Base-by-base conservation (phyloP, 2,888 invertebrate species). In the Cepaea hortensis region DNA sequence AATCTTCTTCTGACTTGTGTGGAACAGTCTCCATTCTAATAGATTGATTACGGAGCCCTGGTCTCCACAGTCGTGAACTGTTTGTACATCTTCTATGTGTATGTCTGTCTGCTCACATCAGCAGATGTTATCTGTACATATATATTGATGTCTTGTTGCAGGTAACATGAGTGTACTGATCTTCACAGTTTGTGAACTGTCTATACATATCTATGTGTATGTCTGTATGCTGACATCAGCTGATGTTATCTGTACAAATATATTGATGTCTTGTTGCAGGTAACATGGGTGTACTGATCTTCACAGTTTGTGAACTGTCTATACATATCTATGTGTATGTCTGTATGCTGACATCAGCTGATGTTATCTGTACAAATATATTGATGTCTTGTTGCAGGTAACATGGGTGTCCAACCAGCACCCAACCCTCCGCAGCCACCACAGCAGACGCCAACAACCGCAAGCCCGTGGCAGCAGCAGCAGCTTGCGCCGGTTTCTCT, bases 361-460 rank as follows among this genome's bases (percentile, higher is more conserved):
- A 35, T 35, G 35, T 35, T 35, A 35, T 35, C 35, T 35, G 35
- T 35, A 62, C 11, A 65, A 68, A 68, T 20, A 68, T 20, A 20
- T 68, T 15, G 70, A 11, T 84, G 77, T 65, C 7, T 62, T n/a
- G 62, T 18, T 70, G 23, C 46, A 77, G 77, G 77, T 68, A 79
- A 79, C 46, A 84, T 90, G 72, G 84, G 84, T 68, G 81, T 84
- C 70, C 95, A 85, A 90, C 89, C 90, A 92, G 95, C 95, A 91
- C 55, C 55, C 55, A 95, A 95, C 65, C 96, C 96, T 0, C 95
- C 95, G 61, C 95, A 95, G 89, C 95, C 95, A 75, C 95, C 96
- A 73, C 90, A 91, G 84, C 88, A 88, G 84, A 75, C 90, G 62
- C 87, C 88, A 87, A 80, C 87, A 48, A 46, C 87, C 46, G 80